Evolutionary conservation across 35 echinoderm and acorn worm species (phyloP), one percentile per base, ranked within the genome.

Genomic region (Eucidaris tribuloides): DNA sequence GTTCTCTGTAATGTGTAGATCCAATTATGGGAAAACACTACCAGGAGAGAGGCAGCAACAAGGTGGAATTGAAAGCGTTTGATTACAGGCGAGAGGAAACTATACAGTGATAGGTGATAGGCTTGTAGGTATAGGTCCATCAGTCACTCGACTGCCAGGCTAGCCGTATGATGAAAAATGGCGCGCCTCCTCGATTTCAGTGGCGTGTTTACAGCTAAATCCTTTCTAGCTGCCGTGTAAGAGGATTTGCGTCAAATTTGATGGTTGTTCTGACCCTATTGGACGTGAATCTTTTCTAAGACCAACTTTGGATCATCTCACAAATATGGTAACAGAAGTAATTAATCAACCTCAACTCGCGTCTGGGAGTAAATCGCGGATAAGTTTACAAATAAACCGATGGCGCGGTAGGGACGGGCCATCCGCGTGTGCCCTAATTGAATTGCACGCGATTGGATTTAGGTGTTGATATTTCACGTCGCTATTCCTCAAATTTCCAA

Each of bases 311-410:
- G 68, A 74, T 74, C 44, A 35, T 40, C 68, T 36, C 37, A 35
- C 29, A 44, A 74, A 74, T 74, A 74, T 74, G 68, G 68, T 74
- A 74, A 74, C 7, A 74, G 68, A 74, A 74, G 68, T 32, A 74
- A 74, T 74, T 74, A 27, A 74, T 74, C 68, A 74, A 36, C 9
- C 48, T 52, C 48, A n/a, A n/a, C 9, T n/a, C 9, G 48, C 9
- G 48, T 52, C n/a, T n/a, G 9, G 48, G 48, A 52, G 48, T 9
- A n/a, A 52, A 9, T 52, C 48, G 9, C 9, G n/a, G n/a, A n/a
- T 11, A 52, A 74, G 68, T 74, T 74, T 74, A 74, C 68, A 74
- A 74, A 74, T 40, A 74, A 74, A 35, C 15, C 11, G 68, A 74
- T n/a, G n/a, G n/a, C 68, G 44, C 68, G 44, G 44, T 74, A 40